Base-by-base conservation (phyloP, 1,140 invertebrate species). In the Eumaeus atala region DNA sequence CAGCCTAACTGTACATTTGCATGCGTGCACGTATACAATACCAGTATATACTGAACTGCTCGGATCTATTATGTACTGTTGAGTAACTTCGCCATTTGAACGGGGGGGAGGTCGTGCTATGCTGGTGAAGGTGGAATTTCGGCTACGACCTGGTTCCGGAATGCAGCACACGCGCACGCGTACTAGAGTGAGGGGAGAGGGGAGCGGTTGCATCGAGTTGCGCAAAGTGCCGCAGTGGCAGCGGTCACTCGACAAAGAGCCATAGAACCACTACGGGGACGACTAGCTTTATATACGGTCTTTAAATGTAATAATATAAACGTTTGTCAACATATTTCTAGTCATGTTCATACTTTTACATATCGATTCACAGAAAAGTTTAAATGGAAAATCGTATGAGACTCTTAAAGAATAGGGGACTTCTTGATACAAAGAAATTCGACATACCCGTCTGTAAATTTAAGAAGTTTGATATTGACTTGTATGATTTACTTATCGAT, bases 1-100 rank as follows among this genome's bases (percentile, higher is more conserved):
- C 75, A 72, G 69, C 59, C 70, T 84, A 84, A 84, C 81, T 79
- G 79, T 83, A 81, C 66, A 85, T 84, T 87, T 84, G 81, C 81
- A 83, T 87, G 80, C 81, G 77, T 83, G 79, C 81, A 84, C 74
- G 76, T 77, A 84, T 70, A 72, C 54, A 17, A 36, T 48, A 36
- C 79, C 70, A 70, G 59, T 54, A 3, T 62, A 62, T 38, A 16
- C 21, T 66, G 77, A 77, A 33, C 74, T 52, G 33, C 56, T 48
- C 57, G 51, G 56, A 54, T 67, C 65, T 66, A 71, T 67, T 70
- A 58, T 58, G 33, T 33, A 54, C 55, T 54, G 64, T 56, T 51
- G 49, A 14, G 35, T 54, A 34, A 9, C 33, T 35, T 16, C 7
- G 57, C 35, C 34, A 33, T 50, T 50, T 50, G 12, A 14, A 33